Conservation (phyloP, 2,797 vertebrate species). For the Microctenopoma lineatum region DNA sequence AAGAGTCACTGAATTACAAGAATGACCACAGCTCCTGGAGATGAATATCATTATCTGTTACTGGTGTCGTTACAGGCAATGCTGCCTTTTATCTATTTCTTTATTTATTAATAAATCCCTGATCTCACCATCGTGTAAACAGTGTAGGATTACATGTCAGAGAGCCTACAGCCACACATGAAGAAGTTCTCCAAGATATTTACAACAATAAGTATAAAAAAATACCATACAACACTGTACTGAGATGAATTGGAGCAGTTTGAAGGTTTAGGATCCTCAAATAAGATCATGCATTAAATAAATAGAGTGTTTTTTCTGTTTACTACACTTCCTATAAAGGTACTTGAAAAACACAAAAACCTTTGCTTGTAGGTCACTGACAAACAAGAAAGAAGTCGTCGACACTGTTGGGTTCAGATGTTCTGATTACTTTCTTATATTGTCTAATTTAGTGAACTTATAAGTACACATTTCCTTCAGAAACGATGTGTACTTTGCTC, state of each 20-base stretch:
- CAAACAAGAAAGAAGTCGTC: no score
- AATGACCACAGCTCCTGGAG: not conserved
- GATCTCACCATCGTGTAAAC: not conserved
- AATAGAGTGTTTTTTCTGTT: not conserved
- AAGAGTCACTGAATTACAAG: not conserved
- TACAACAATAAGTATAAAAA: not conserved
- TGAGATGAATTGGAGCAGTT: no score
- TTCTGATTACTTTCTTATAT: no score
- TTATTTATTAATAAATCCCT: no score
- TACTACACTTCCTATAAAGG: not conserved
- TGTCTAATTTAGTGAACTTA: no score
- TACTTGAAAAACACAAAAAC: not conserved
- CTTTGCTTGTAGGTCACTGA: no score
- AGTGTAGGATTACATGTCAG: not conserved
- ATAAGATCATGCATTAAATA: no score
- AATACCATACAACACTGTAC: not conserved
- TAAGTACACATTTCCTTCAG: no score
- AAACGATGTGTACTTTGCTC: no score
- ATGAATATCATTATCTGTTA: not conserved
- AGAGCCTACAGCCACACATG: not conserved
- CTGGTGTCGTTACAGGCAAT: no score
- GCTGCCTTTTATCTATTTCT: not conserved
- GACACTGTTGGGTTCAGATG: no score
- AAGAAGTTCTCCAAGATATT: not conserved
- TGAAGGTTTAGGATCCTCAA: not conserved